Percentiles rank a stretch among this genome's conserved stretches.
Evolutionary conservation across 1,140 invertebrate species (phyloP).

Genomic region (Danaus melanippus): DNA sequence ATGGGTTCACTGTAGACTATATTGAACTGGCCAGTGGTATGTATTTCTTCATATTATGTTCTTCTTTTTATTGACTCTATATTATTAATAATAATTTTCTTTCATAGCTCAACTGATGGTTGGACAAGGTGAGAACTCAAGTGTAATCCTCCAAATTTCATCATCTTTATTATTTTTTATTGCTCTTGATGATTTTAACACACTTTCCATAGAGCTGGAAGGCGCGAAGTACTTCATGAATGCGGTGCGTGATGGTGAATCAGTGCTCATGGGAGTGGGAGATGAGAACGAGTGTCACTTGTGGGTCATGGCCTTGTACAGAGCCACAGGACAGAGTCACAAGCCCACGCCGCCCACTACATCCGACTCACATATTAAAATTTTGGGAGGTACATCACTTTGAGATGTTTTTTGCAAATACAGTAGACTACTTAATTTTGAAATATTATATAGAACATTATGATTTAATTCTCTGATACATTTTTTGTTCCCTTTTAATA

Average conservation of each 20-base stretch:
- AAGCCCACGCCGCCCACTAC: conserved; percentile 96
- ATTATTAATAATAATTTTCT: conserved; percentile 20
- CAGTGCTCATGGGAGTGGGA: conserved; percentile 95
- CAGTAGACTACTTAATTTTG: too few relatives aligned
- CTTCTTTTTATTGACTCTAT: not conserved
- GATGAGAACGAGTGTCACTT: conserved; percentile 98
- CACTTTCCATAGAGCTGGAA: conserved; percentile 78
- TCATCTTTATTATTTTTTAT: too few relatives aligned
- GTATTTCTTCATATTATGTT: conserved; percentile 9
- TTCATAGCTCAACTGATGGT: conserved; percentile 89
- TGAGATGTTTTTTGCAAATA: too few relatives aligned
- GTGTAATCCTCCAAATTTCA: too few relatives aligned
- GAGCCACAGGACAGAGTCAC: conserved; percentile 98
- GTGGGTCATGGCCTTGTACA: conserved; percentile 99
- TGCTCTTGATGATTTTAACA: not conserved
- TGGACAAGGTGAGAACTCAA: conserved; percentile 78
- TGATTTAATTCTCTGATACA: too few relatives aligned
- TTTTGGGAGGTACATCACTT: conserved; percentile 62
- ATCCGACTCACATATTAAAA: conserved; percentile 76
- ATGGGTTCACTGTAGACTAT: conserved; percentile 99
- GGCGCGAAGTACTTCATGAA: conserved; percentile 97
- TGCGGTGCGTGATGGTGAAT: conserved; percentile 98
- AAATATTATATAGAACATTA: too few relatives aligned
- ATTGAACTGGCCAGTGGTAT: conserved; percentile 93
- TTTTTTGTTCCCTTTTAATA: too few relatives aligned